Percentiles rank a stretch among this genome's conserved stretches.
Conservation (phyloP, 1,140 invertebrate genomes). For the Cydia pomonella region DNA sequence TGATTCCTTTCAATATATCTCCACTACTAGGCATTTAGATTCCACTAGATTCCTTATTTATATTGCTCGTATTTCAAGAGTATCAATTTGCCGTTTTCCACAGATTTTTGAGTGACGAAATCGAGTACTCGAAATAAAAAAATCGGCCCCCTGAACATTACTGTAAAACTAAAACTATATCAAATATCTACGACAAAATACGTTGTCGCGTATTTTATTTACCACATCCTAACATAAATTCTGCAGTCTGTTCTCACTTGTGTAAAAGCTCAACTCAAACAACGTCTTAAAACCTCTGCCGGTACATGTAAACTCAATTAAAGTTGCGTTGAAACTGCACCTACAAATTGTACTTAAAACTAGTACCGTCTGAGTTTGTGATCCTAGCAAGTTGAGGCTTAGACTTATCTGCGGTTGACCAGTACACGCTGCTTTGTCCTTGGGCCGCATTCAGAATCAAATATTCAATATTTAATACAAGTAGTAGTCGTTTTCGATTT, state of each 20-base stretch:
- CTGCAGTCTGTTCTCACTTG: neutral
- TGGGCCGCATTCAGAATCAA: neutral
- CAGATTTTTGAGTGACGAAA: too few relatives aligned
- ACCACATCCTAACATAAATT: neutral
- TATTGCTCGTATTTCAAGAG: too few relatives aligned
- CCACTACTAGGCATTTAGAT: too few relatives aligned
- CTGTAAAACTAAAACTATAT: too few relatives aligned
- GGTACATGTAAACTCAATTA: conserved; percentile 26
- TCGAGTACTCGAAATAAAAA: too few relatives aligned
- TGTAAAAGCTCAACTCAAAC: neutral
- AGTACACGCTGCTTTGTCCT: neutral
- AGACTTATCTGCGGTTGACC: neutral
- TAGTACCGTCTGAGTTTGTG: neutral
- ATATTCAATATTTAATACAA: neutral
- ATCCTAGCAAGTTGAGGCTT: conserved; percentile 5
- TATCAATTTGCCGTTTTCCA: too few relatives aligned
- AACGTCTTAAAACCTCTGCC: neutral
- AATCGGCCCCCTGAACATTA: too few relatives aligned
- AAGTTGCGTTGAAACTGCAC: conserved; percentile 11
- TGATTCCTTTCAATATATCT: too few relatives aligned
- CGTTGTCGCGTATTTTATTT: too few relatives aligned
- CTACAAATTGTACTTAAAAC: conserved; percentile 4
- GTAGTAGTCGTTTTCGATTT: neutral
- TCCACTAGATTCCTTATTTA: too few relatives aligned
- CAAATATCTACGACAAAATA: too few relatives aligned